phyloP scores from a whole-genome alignment of 2,888 invertebrate species.

The Dendrolimus houi region DNA sequence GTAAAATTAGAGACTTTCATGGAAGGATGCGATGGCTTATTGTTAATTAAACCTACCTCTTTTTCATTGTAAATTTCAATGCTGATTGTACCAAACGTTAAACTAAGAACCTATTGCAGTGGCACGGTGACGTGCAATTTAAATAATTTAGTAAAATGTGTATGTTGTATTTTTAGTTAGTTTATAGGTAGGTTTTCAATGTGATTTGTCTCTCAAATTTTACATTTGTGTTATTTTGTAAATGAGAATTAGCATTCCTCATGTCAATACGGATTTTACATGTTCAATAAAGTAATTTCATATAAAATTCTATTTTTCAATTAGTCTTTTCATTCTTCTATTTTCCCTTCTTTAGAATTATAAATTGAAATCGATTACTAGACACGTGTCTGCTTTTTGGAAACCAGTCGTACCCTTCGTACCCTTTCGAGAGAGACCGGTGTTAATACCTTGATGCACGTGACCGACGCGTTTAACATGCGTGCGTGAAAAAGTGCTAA shows the following conservation, averaged over 20 bases:
- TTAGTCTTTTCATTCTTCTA: conserved; percentile 27
- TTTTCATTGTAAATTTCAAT: conserved; percentile 68
- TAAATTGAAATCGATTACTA: conserved; percentile 7
- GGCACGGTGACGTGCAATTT: conserved; percentile 12
- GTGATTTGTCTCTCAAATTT: conserved; percentile 76
- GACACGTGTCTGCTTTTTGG: background rate
- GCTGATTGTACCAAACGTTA: conserved; percentile 71
- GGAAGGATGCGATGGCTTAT: conserved; percentile 51
- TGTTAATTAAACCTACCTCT: conserved; percentile 72
- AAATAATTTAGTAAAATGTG: conserved; percentile 66
- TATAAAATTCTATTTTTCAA: conserved; percentile 58
- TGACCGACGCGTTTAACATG: conserved; percentile 5
- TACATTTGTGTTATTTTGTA: conserved; percentile 76
- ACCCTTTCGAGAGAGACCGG: background rate
- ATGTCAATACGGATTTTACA: conserved; percentile 77
- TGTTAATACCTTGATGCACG: background rate
- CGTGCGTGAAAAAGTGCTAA: background rate
- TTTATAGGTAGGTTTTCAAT: conserved; percentile 73
- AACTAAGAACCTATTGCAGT: conserved; percentile 37
- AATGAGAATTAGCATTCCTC: conserved; percentile 77
- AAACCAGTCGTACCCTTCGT: background rate
- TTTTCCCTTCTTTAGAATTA: background rate
- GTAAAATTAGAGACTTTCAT: conserved; percentile 72
- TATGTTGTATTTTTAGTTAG: conserved; percentile 77
- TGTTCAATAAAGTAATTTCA: conserved; percentile 78